A percentile compares a stretch with the other conserved stretches of the same genome.
These are phyloP conservation scores for Papilio protenor DNA, from an alignment of 2,888 invertebrate genomes.

Conservation along the genomic window DNA sequence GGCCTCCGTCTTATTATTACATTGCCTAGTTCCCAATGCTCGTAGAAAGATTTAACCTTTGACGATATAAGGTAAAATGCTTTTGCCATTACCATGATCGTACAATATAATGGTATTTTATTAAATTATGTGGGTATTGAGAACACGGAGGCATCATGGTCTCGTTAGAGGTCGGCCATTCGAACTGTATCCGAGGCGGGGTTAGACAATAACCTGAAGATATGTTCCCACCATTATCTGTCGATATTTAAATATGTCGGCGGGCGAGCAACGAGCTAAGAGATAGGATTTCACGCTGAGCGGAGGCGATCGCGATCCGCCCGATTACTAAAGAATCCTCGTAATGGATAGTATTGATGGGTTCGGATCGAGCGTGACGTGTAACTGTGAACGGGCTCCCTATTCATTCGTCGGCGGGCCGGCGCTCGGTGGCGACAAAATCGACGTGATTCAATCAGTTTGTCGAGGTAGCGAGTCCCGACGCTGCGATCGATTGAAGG, in stretches of 20 bases:
- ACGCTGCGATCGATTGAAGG: constrained; percentile 77
- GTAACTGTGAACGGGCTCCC: constrained; percentile 71
- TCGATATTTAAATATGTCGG: constrained; percentile 34
- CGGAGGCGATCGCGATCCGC: constrained; percentile 38
- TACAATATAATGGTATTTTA: constrained; percentile 41
- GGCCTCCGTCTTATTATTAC: constrained; percentile 43
- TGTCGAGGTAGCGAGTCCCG: constrained; percentile 71
- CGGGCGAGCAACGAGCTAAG: constrained; percentile 14
- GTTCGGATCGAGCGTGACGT: constrained; percentile 75
- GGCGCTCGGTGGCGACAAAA: constrained; percentile 63
- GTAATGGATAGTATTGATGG: constrained; percentile 60
- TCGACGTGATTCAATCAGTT: constrained; percentile 82
- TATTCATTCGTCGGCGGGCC: constrained; percentile 63
- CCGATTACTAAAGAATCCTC: constrained; percentile 44
- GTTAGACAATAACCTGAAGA: constrained; percentile 38
- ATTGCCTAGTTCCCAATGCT: constrained; percentile 44
- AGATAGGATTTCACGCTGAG: constrained; percentile 35
- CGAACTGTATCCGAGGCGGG: constrained; percentile 25
- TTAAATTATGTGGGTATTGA: constrained; percentile 47
- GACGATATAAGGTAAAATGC: constrained; percentile 46
- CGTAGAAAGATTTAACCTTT: constrained; percentile 45
- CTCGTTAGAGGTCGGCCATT: constrained; percentile 40
- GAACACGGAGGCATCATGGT: constrained; percentile 43
- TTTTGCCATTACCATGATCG: constrained; percentile 42
- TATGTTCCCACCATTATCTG: constrained; percentile 41